phyloP scores from a whole-genome alignment of 2,113 vertebrate genomes.

The Parus major region DNA sequence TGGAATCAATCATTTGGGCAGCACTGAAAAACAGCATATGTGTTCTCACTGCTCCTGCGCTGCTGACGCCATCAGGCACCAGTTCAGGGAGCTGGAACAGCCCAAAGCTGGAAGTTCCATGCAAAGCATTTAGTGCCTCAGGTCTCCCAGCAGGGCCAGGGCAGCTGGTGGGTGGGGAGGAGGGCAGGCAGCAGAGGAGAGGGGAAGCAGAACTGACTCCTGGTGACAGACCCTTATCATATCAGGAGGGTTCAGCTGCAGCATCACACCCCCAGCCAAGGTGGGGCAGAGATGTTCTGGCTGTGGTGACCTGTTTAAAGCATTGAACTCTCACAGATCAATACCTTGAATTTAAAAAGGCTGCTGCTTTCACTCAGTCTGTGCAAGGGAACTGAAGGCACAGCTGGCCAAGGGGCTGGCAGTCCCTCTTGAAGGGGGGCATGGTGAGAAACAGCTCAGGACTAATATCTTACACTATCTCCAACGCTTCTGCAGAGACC shows the following conservation, averaged over 20 bases:
- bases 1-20: constrained; percentile 15
- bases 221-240: neutral
- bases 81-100: neutral
- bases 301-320: neutral
- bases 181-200: neutral
- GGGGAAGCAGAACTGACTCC: neutral
- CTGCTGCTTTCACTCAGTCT: neutral
- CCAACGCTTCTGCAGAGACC: neutral
- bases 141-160: neutral
- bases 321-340: neutral
- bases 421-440: neutral
- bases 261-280: neutral
- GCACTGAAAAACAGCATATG: neutral
- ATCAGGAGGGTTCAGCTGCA: neutral
- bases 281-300: neutral
- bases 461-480: neutral
- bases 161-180: neutral
- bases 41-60: accelerated
- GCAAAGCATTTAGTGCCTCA: neutral
- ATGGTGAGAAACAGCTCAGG: neutral
- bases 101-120: neutral
- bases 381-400: neutral
- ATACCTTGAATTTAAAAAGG: neutral
- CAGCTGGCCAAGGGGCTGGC: neutral
- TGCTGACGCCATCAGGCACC: neutral